phyloP scores from a whole-genome alignment of 1,140 invertebrate species.

The Heliconius congener region DNA sequence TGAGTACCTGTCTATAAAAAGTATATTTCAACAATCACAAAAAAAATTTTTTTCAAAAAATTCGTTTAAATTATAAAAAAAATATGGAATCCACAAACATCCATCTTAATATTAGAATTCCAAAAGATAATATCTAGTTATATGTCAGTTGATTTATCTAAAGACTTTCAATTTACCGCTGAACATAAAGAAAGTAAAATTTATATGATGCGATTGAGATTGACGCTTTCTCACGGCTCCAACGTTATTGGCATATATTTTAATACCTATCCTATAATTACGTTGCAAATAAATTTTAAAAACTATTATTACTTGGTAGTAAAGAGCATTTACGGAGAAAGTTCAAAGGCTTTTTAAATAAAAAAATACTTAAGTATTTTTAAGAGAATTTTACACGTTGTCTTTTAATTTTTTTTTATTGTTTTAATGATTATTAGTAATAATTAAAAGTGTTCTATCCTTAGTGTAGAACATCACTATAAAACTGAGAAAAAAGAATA shows the following conservation, averaged over 20 bases:
- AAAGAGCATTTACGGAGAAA: background rate
- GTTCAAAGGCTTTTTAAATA: background rate
- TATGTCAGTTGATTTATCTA: background rate
- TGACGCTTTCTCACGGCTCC: slow-evolving; percentile 4
- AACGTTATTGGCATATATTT: background rate
- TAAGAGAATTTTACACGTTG: no score
- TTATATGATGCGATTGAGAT: background rate
- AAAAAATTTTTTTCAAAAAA: no score
- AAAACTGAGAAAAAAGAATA: no score
- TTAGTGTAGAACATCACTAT: no score
- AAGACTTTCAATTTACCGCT: background rate
- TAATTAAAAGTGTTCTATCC: no score
- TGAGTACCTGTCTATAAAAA: no score
- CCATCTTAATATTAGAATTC: background rate
- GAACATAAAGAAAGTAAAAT: background rate
- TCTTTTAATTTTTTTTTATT: no score
- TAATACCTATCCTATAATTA: slow-evolving; percentile 5
- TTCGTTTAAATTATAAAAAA: no score
- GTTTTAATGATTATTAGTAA: no score
- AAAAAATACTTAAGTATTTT: no score
- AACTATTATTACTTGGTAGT: slow-evolving; percentile 1
- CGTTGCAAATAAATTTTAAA: slow-evolving; percentile 2
- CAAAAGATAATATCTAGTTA: background rate
- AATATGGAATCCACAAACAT: background rate
- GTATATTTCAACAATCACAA: no score